phyloP scores from a whole-genome alignment of 2,888 invertebrate species.

The Ellobium chinense region DNA sequence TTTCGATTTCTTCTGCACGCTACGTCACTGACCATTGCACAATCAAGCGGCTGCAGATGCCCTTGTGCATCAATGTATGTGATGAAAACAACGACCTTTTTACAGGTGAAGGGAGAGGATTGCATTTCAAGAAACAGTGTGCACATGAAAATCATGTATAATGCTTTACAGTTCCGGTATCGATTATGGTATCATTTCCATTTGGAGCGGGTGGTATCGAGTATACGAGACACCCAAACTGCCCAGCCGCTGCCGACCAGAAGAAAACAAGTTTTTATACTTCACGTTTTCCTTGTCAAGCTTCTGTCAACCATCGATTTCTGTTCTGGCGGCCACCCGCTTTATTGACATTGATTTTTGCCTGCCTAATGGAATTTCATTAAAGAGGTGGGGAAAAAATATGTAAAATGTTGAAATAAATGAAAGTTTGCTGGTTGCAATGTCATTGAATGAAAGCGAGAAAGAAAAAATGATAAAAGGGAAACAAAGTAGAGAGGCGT shows the following conservation, averaged over 20 bases:
- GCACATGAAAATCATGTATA: too few species aligned
- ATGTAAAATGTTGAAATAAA: conserved; percentile 25
- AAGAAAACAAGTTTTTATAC: conserved; percentile 19
- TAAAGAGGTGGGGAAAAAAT: conserved; percentile 9
- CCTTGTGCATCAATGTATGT: too few species aligned
- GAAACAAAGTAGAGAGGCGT: background rate
- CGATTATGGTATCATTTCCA: too few species aligned
- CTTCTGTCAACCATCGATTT: conserved; percentile 30
- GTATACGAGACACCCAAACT: too few species aligned
- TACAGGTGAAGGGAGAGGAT: too few species aligned
- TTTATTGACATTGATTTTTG: conserved; percentile 46
- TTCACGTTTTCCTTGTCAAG: background rate
- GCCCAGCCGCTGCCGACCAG: background rate
- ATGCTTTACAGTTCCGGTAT: too few species aligned
- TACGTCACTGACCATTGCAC: too few species aligned
- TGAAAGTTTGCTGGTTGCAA: conserved; percentile 20
- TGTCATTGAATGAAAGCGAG: background rate
- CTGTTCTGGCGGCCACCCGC: conserved; percentile 10
- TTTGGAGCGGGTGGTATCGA: too few species aligned
- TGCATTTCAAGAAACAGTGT: too few species aligned
- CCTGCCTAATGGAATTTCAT: conserved; percentile 44
- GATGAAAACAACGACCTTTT: too few species aligned
- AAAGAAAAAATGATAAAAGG: background rate
- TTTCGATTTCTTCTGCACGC: too few species aligned
- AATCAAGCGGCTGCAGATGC: too few species aligned